Conservation (phyloP, 2,113 vertebrate genomes). For the Oriolus oriolus region DNA sequence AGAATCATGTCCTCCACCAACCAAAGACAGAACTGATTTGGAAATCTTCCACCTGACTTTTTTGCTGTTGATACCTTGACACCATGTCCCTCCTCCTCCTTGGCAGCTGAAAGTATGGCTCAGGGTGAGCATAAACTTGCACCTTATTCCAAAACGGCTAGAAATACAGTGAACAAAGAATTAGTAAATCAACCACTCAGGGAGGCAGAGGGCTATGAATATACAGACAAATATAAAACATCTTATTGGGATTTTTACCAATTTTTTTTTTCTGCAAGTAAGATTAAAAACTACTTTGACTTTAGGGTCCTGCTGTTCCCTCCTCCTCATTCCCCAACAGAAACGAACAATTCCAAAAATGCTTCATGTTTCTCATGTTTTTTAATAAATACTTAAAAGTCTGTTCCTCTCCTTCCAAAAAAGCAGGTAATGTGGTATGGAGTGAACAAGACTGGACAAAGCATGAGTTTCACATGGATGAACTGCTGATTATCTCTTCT, state of each 20-base stretch:
- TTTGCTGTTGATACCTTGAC: neutral
- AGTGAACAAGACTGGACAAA: conserved; percentile 11
- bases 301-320: conserved; percentile 31
- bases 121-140: conserved; percentile 30
- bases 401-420: conserved; percentile 42
- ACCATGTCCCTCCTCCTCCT: neutral
- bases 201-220: conserved; percentile 67
- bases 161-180: conserved; percentile 59
- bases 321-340: conserved; percentile 3
- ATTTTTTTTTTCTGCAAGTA: conserved; percentile 29
- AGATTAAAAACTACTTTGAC: conserved; percentile 54
- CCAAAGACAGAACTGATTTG: conserved; percentile 49
- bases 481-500: neutral
- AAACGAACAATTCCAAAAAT: conserved; percentile 42
- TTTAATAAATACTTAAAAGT: conserved; percentile 20
- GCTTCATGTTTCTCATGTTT: conserved; percentile 29
- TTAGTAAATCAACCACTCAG: conserved; percentile 60
- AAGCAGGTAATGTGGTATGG: conserved; percentile 27
- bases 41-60: conserved; percentile 43
- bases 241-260: conserved; percentile 39
- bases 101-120: conserved; percentile 22
- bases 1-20: conserved; percentile 59
- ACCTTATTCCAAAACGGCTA: conserved; percentile 44
- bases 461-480: neutral
- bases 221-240: conserved; percentile 63